Base-by-base conservation (phyloP, 1,140 invertebrate species). In the Lepidurus apus region DNA sequence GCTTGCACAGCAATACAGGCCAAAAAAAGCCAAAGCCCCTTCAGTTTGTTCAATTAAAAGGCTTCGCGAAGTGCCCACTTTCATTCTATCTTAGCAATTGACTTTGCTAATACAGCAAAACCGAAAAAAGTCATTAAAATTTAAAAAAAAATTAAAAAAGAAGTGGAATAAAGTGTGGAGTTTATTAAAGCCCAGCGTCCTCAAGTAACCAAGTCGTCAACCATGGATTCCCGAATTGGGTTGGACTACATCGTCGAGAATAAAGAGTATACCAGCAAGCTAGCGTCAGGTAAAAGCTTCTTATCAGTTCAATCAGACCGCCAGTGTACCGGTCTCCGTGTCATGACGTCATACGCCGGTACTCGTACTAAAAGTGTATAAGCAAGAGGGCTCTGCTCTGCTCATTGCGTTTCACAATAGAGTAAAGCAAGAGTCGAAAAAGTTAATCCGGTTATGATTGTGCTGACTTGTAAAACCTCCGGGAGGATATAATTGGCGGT, bases 231-330 rank as follows among this genome's bases (percentile, higher is more conserved):
- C 81, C 89, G 93, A 82, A 92, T 95, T 84, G 94, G 93, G 82
- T 89, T 96, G 84, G 94, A 96, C 88, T 95, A 95, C 85, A 96
- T 97, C 84, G 93, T 96, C 77, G 94, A 96, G 85, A 95, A 95
- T 87, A 91, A 91, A 80, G 94, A 95, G 85, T 97, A 97, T 86
- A 94, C 94, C 81, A 88, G 90, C 77, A 95, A 97, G 87, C 90
- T 97, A 83, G 95, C 95, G 53, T 91, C 89, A 84, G 91, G 91
- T 92, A 87, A 87, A 85, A 85, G 24, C 7, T 42, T 74, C 43
- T 4, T 34, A n/a, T 78, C 42, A 42, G 24, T 17, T 73, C 17
- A n/a, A 24, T 73, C 17, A 17, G 17, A 24, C 21, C 21, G 2
- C 21, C 17, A 73, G 21, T 75, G 74, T 75, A 43, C 74, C 34